Base-by-base conservation (phyloP, 2,888 invertebrate genomes). In the Drosophila prolongata region DNA sequence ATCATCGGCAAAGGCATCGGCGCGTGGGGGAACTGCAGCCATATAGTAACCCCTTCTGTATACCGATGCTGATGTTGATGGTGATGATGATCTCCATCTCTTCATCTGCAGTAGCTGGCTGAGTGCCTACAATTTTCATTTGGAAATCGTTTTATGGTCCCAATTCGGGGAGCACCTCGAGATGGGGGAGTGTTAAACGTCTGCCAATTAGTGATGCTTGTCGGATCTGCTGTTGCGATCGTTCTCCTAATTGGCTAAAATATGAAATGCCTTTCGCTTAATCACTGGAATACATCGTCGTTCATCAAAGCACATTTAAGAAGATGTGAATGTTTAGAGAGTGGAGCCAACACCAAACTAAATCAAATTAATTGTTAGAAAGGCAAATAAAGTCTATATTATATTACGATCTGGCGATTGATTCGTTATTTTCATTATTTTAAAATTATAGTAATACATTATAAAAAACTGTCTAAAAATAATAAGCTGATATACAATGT, bases 121-220 rank as follows among this genome's bases (percentile, higher is more conserved):
- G 68, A 75, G 68, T 86, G 78, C 75, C 70, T 77, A 56, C 77
- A 62, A 62, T 86, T 77, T 67, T 74, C 65, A 64, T 59, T 71
- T 30, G 66, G 64, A 56, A 57, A 74, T 56, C 58, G 68, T 77
- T 64, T 61, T 27, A 67, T 64, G 57, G 62, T 27, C 52, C 16
- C 57, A 34, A 46, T 44, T 47, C n/a, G 40, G 35, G 53, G 37
- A 14, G 30, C 30, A 30, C 16, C 38, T 40, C 47, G 49, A 24
- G 50, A 13, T 14, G 73, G 69, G 55, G 75, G 87, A 80, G 89
- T 86, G 86, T 89, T 86, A 89, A 86, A 89, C 80, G 89, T 74
- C 87, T 76, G 70, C 84, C 89, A 89, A 86, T 86, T 86, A 86
- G 90, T 89, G 84, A 67, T 73, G 78, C 75, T 64, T 75, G 73